Conservation (phyloP, 2,113 vertebrate genomes). For the Saguinus midas region DNA sequence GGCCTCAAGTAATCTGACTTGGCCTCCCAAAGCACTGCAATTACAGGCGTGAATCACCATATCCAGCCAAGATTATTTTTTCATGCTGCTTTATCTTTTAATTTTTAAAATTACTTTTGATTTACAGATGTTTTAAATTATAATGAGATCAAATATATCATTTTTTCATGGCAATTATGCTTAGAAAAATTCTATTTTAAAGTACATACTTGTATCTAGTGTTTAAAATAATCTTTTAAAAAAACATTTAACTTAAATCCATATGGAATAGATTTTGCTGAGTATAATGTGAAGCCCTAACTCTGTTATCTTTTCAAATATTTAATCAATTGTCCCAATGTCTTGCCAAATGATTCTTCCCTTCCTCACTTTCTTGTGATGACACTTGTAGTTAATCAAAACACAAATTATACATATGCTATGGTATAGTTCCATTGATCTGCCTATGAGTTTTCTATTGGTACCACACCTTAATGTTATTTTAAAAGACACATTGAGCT, state of each 20-base stretch:
- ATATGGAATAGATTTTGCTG: not conserved
- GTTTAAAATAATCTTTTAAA: not conserved
- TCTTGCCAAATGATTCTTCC: not conserved
- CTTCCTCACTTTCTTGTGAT: not conserved
- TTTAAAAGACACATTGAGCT: not conserved
- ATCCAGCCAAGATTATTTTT: not conserved
- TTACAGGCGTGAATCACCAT: too few relatives aligned
- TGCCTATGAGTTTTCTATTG: not conserved
- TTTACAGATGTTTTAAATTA: slow-evolving; percentile 8
- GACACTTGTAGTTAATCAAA: slow-evolving; percentile 8
- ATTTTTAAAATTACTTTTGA: slow-evolving; percentile 18
- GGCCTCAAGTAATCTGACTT: too few relatives aligned
- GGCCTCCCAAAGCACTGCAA: too few relatives aligned
- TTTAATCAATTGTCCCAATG: not conserved
- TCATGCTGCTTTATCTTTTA: not conserved
- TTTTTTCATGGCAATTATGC: not conserved
- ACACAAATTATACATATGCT: not conserved
- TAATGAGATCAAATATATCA: not conserved
- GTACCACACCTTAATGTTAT: not conserved
- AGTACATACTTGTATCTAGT: not conserved
- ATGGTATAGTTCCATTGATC: not conserved
- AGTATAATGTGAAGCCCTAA: not conserved
- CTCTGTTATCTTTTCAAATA: slow-evolving; percentile 32
- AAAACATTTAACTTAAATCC: not conserved
- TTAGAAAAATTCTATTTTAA: not conserved